A percentile compares a stretch with the other conserved stretches of the same genome.
These are phyloP conservation scores for Rhopalosiphum maidis DNA, from an alignment of 1,140 invertebrate genomes.

Conservation along the genomic window DNA sequence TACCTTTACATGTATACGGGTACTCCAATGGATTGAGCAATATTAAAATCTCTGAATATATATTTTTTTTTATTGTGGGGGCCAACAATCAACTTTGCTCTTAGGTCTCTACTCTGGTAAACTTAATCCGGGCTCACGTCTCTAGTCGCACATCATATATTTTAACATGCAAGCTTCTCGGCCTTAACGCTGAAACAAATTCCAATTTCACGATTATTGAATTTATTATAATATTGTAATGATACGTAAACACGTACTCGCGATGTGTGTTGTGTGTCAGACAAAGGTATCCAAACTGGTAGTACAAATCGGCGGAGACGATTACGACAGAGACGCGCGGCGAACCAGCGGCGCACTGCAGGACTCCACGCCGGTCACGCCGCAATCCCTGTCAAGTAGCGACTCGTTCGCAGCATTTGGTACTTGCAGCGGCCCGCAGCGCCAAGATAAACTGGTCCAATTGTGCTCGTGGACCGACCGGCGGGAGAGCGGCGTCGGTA, in stretches of 20 bases:
- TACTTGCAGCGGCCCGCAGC: not conserved
- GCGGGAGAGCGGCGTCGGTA: not conserved
- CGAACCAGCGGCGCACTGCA: not conserved
- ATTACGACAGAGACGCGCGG: not conserved
- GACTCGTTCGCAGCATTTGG: not conserved
- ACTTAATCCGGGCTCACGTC: not conserved
- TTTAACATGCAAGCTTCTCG: not conserved
- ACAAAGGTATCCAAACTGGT: constrained; percentile 45
- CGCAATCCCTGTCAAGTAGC: not conserved
- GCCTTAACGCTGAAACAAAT: not conserved
- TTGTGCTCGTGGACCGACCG: constrained; percentile 56
- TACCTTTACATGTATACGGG: not conserved
- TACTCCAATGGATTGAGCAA: not conserved
- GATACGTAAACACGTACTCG: not conserved
- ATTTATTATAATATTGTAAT: not conserved
- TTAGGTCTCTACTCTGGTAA: not conserved
- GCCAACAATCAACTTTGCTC: not conserved
- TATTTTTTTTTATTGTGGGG: not conserved
- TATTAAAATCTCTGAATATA: not conserved
- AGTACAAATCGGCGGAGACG: not conserved
- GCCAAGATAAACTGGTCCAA: constrained; percentile 33
- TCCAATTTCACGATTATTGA: not conserved
- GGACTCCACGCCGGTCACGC: not conserved
- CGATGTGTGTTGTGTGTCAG: constrained; percentile 30
- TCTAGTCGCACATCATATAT: too few relatives aligned